Percentiles rank a stretch among this genome's conserved stretches.
Evolutionary conservation across 1,140 invertebrate genomes (phyloP).

Genomic region (Vanessa atalanta): DNA sequence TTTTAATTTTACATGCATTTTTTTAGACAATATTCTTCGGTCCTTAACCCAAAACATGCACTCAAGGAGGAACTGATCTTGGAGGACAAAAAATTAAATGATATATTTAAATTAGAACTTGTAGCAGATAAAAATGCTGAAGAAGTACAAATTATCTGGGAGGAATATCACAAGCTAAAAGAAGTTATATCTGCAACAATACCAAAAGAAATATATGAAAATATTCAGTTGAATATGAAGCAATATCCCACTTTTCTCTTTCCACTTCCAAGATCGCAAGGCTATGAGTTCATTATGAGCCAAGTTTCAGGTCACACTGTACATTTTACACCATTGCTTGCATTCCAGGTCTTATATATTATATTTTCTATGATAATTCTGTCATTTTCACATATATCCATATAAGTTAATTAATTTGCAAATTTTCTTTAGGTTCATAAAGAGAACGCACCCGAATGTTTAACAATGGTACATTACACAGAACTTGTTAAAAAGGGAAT

Average conservation of each 20-base stretch:
- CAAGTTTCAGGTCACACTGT: slow-evolving; percentile 88
- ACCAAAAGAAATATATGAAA: slow-evolving; percentile 82
- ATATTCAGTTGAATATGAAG: slow-evolving; percentile 81
- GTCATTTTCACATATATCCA: background rate
- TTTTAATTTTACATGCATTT: slow-evolving; percentile 16
- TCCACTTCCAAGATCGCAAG: slow-evolving; percentile 89
- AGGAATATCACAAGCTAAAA: slow-evolving; percentile 89
- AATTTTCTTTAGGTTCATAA: slow-evolving; percentile 85
- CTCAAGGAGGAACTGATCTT: slow-evolving; percentile 52
- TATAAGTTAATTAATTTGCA: background rate
- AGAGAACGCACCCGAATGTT: slow-evolving; percentile 95
- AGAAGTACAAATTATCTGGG: slow-evolving; percentile 90
- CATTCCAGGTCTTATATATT: slow-evolving; percentile 86
- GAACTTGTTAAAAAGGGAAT: slow-evolving; percentile 91
- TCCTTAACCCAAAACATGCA: slow-evolving; percentile 81
- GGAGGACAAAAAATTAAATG: slow-evolving; percentile 82
- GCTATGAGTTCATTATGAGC: slow-evolving; percentile 93
- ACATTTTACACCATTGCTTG: slow-evolving; percentile 93
- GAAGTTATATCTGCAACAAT: slow-evolving; percentile 88
- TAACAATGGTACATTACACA: slow-evolving; percentile 91
- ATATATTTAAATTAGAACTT: slow-evolving; percentile 91
- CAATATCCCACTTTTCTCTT: slow-evolving; percentile 89
- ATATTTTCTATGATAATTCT: background rate
- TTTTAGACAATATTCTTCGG: slow-evolving; percentile 80
- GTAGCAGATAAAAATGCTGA: slow-evolving; percentile 86